Evolutionary conservation across 2,113 vertebrate genomes (phyloP), one percentile per base, ranked within the genome.

Genomic region (Panurus biarmicus): DNA sequence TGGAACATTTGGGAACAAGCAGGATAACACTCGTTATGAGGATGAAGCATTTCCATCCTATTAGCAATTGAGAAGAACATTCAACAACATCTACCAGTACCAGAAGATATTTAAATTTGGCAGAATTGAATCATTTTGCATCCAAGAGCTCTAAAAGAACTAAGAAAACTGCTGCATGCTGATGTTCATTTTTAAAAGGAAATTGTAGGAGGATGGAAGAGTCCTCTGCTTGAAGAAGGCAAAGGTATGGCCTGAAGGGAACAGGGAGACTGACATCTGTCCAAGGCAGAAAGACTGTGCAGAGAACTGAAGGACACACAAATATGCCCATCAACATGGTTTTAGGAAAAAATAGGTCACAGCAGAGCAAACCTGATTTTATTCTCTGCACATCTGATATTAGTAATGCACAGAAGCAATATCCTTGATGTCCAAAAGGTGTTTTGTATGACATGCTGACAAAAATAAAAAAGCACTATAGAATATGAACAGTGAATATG

Each of bases 21-120:
- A 77, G 64, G 53, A 66, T 83, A 86, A 93, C 76, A 54, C 33
- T 85, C 13, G 1, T 88, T 65, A 88, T 0, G 4, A 92, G 85
- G 51, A 92, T 48, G 76, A 96, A 90, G 90, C 12, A 0, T 87
- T 93, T 96, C 82, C 87, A 96, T 76, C 85, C 84, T 89, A 94
- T 83, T 94, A 94, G 93, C 81, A 93, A 87, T 26, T 0, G 13
- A 92, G 88, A 86, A 90, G 84, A 90, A 76, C 35, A 80, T 82
- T 85, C 85, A 85, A 65, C 84, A 94, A 72, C 78, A 91, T 76
- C 90, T 66, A 87, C 82, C 75, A 87, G 88, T 62, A 85, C 45
- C 79, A 87, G 45, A 91, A 95, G 87, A 91, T 67, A 93, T 62
- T 94, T 86, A 77, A 90, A 92, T 77, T 84, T 83, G 95, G 88